A percentile compares a stretch with the other conserved stretches of the same genome.
phyloP scores from a whole-genome alignment of 2,888 invertebrate species.

The Brenthis ino region DNA sequence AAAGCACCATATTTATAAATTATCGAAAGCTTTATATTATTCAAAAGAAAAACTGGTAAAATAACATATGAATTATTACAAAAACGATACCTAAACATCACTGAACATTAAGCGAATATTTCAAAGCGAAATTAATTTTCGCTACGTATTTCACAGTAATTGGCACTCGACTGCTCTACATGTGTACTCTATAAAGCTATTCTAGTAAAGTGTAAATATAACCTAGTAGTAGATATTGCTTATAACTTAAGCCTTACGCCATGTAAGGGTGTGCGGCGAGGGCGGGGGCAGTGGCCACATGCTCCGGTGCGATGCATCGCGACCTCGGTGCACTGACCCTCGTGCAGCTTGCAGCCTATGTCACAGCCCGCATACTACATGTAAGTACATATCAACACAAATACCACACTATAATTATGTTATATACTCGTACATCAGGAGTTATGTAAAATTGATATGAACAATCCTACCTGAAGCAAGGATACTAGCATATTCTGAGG shows the following conservation, averaged over 20 bases:
- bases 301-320: slow-evolving; percentile 70
- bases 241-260: slow-evolving; percentile 44
- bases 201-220: too few relatives aligned
- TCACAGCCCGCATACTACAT: slow-evolving; percentile 45
- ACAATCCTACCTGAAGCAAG: too few relatives aligned
- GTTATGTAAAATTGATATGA: too few relatives aligned
- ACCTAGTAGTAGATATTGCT: slow-evolving; percentile 22
- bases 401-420: not conserved
- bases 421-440: too few relatives aligned
- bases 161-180: too few relatives aligned
- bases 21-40: not conserved
- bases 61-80: too few relatives aligned
- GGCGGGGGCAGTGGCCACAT: slow-evolving; percentile 56
- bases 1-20: not conserved
- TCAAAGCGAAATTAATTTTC: too few relatives aligned
- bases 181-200: too few relatives aligned
- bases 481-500: too few relatives aligned
- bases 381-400: not conserved
- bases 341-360: slow-evolving; percentile 47
- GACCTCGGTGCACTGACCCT: slow-evolving; percentile 73
- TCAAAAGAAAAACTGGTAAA: not conserved
- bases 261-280: slow-evolving; percentile 40
- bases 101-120: too few relatives aligned
- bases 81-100: too few relatives aligned
- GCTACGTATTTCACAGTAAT: too few relatives aligned